A percentile compares a stretch with the other conserved stretches of the same genome.
These are phyloP conservation scores for Onychomys leucogaster DNA, from an alignment of 2,797 vertebrate species.

Conservation along the genomic window DNA sequence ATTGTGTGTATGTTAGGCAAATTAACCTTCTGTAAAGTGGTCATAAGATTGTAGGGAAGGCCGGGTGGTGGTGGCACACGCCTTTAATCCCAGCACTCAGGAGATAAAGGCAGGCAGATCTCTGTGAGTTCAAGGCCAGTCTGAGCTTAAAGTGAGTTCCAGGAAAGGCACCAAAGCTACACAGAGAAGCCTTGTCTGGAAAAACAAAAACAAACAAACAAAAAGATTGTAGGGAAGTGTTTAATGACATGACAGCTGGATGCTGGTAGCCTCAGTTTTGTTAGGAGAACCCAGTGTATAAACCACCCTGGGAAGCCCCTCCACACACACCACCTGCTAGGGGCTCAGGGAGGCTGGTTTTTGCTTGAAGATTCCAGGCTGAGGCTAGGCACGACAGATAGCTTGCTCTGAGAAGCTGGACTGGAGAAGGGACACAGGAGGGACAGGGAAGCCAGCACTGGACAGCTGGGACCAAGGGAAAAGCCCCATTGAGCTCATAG, in stretches of 20 bases:
- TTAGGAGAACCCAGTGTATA: neutral
- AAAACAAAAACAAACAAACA: too few species aligned
- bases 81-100: too few species aligned
- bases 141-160: too few species aligned
- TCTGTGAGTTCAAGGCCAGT: too few species aligned
- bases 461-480: slow-evolving; percentile 27
- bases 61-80: too few species aligned
- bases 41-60: neutral
- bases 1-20: neutral
- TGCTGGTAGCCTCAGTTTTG: neutral
- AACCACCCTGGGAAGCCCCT: neutral
- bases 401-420: neutral
- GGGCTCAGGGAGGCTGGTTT: neutral
- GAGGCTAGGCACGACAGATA: neutral
- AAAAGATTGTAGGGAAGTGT: neutral
- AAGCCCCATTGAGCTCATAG: slow-evolving; percentile 39
- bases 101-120: too few species aligned
- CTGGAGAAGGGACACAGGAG: neutral
- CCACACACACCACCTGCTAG: neutral
- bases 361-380: neutral
- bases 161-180: too few species aligned
- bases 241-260: neutral
- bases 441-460: neutral
- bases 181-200: too few species aligned
- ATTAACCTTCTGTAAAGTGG: neutral